Evolutionary conservation across 2,888 invertebrate genomes (phyloP).

Genomic region (Aphelenchoides bicaudatus): DNA sequence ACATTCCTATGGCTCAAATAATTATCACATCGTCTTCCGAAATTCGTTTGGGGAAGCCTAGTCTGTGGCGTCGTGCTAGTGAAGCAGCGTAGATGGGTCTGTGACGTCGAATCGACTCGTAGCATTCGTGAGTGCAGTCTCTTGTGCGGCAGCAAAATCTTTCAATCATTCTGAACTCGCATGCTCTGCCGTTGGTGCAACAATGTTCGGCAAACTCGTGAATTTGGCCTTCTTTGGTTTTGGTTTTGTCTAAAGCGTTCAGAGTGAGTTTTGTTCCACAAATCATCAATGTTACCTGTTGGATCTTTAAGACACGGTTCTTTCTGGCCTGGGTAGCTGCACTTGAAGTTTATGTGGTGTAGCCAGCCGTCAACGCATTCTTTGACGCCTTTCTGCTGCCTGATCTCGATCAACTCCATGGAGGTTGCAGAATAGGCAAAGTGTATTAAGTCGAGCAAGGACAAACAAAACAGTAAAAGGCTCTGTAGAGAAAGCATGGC

Average conservation of each 20-base stretch:
- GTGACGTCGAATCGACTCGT: neutral
- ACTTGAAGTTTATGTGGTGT: conserved; percentile 19
- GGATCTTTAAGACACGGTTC: conserved; percentile 18
- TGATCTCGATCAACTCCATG: neutral
- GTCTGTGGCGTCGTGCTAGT: too few species aligned
- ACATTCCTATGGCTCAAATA: too few species aligned
- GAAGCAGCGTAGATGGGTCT: neutral
- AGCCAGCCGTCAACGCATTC: conserved; percentile 21
- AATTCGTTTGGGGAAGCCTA: too few species aligned
- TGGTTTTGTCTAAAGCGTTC: conserved; percentile 6
- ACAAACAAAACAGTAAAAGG: too few species aligned
- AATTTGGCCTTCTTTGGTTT: neutral
- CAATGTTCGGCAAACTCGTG: conserved; percentile 6
- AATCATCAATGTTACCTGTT: neutral
- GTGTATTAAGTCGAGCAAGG: neutral
- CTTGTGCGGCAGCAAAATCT: conserved; percentile 10
- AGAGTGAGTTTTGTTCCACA: conserved; percentile 8
- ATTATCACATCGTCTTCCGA: neutral
- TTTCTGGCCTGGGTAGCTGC: conserved; percentile 21
- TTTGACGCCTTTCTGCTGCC: neutral
- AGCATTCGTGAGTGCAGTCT: conserved; percentile 16
- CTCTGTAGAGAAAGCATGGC: neutral
- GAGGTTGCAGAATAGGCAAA: neutral
- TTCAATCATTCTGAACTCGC: neutral
- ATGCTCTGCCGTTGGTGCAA: conserved; percentile 3